Base-by-base conservation (phyloP, 2,888 invertebrate species). In the Anarsia innoxiella region DNA sequence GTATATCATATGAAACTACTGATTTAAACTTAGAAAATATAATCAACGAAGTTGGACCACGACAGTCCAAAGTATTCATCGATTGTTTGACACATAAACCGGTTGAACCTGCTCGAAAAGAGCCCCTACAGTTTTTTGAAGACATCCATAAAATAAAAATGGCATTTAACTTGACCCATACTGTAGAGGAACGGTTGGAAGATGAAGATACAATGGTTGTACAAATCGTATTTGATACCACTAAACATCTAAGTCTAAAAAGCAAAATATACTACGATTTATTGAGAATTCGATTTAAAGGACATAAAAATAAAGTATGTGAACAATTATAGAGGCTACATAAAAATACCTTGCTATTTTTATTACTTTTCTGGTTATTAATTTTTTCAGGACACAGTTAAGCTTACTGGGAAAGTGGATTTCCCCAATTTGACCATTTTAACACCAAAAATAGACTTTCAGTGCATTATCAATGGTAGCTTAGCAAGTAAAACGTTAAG, bases 381-480 rank as follows among this genome's bases (percentile, higher is more conserved):
- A n/a, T n/a, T n/a, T n/a, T n/a, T n/a, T n/a, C n/a, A n/a, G n/a
- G n/a, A n/a, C n/a, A n/a, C n/a, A n/a, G 79, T 93, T 31, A 84
- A 85, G 45, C 60, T 93, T 28, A 70, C 68, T 30, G 92, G 90
- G 19, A 87, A 86, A 62, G 86, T 92, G 1, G 89, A 90, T 67
- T 92, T 88, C 59, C 92, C 93, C 1, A 90, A 91, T 53, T 61
- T 93, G 32, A 74, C 77, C 26, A 71, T 91, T 36, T 60, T 82
- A 42, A 85, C 89, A 27, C 76, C 77, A 9, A 65, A 69, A 41
- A 64, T 91, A 2, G 86, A 89, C 60, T 91, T 93, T 57, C 86
- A 87, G 31, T 90, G 90, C 56, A 75, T 90, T 44, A 54, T 73
- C 23, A 82, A 82, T 49, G 74, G 66, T 11, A 73, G 66, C 31